A percentile compares a stretch with the other conserved stretches of the same genome.
Conservation (phyloP, 1,140 invertebrate species). For the Zaprionus lachaisei region DNA sequence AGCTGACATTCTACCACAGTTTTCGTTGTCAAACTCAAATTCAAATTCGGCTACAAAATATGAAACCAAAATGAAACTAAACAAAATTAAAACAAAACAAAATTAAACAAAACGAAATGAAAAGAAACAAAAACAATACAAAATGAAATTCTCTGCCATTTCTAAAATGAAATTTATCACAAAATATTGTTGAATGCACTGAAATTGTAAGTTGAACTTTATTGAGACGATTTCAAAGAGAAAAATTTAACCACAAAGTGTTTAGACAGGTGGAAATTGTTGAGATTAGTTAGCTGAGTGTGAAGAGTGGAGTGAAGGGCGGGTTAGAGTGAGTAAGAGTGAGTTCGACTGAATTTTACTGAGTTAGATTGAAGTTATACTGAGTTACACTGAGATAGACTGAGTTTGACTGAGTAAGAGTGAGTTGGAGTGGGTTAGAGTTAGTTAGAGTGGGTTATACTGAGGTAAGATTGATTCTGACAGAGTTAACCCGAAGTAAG, state of each 20-base stretch:
- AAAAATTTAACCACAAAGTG: background rate
- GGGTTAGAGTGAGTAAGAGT: background rate
- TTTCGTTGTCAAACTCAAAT: background rate
- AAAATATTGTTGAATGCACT: background rate
- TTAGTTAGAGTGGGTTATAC: too few relatives aligned
- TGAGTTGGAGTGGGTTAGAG: too few relatives aligned
- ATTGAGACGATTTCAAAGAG: conserved; percentile 5
- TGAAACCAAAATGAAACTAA: background rate
- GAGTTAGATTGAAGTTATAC: too few relatives aligned
- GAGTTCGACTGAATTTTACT: too few relatives aligned
- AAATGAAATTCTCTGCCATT: background rate
- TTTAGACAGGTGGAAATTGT: background rate
- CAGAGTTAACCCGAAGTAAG: too few relatives aligned
- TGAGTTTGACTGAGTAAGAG: too few relatives aligned
- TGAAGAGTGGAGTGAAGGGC: too few relatives aligned
- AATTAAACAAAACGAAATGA: background rate
- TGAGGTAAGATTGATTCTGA: too few relatives aligned
- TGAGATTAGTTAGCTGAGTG: background rate
- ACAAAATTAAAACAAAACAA: background rate
- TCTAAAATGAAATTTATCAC: background rate
- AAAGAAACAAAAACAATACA: background rate
- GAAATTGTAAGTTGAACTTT: background rate
- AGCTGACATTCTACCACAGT: background rate
- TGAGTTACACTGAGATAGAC: too few relatives aligned
- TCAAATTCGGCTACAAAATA: background rate